Conservation (phyloP, 2,113 vertebrate species). For the Tachycineta bicolor region DNA sequence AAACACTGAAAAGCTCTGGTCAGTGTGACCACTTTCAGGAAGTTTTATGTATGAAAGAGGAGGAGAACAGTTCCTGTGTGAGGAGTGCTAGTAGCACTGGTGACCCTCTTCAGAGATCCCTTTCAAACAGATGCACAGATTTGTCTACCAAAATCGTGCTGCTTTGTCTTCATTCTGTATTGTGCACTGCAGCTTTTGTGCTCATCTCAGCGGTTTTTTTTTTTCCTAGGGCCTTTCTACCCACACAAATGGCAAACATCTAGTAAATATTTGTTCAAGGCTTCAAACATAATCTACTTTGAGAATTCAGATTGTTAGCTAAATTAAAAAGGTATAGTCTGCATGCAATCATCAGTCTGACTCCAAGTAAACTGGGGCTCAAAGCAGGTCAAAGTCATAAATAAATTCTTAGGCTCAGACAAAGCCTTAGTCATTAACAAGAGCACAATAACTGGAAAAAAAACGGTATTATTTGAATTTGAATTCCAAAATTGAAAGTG, state of each 20-base stretch:
- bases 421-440: background rate
- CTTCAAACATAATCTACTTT: background rate
- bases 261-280: constrained; percentile 8
- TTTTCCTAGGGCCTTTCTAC: background rate
- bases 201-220: background rate
- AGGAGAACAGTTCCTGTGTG: background rate
- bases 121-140: background rate
- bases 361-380: background rate
- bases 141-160: background rate
- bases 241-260: background rate
- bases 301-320: background rate
- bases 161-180: background rate
- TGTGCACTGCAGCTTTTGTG: background rate
- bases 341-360: background rate
- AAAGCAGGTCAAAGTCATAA: background rate
- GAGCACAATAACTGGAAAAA: background rate
- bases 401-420: background rate
- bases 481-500: background rate
- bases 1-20: background rate
- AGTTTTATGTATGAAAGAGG: background rate
- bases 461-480: background rate
- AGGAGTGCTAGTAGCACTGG: background rate
- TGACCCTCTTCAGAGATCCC: background rate
- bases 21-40: background rate
- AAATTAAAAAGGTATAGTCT: background rate